phyloP scores from a whole-genome alignment of 2,888 invertebrate species.

The Heliconius ethilla region DNA sequence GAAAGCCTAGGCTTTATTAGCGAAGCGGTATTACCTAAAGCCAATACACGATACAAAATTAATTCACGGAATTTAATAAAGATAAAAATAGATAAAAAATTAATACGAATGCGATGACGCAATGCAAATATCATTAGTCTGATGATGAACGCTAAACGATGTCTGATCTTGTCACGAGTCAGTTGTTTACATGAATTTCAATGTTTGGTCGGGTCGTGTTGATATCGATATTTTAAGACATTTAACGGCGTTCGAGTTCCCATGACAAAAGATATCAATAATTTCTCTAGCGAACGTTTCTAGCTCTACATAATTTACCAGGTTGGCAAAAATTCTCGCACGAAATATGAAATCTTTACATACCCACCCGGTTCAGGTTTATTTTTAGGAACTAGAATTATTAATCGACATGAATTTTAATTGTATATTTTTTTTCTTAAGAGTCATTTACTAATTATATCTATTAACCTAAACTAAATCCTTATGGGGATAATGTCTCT shows the following conservation, averaged over 20 bases:
- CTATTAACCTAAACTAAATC: too few species aligned
- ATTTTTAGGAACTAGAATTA: too few species aligned
- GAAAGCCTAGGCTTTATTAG: slow-evolving; percentile 19
- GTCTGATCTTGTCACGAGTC: slow-evolving; percentile 25
- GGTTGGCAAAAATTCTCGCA: too few species aligned
- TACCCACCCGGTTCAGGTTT: too few species aligned
- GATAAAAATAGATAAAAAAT: slow-evolving; percentile 24
- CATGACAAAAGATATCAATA: too few species aligned
- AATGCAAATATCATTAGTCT: slow-evolving; percentile 28
- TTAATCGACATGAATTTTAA: too few species aligned
- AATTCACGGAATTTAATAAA: slow-evolving; percentile 14
- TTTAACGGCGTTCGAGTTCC: background rate
- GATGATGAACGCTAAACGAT: slow-evolving; percentile 33
- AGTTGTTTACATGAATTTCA: slow-evolving; percentile 32
- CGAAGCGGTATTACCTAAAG: background rate
- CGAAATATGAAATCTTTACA: too few species aligned
- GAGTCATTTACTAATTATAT: too few species aligned
- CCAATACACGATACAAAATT: slow-evolving; percentile 11
- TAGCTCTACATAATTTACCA: too few species aligned
- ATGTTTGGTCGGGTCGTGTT: background rate
- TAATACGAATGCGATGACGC: background rate
- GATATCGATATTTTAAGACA: slow-evolving; percentile 15
- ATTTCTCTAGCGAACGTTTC: too few species aligned
- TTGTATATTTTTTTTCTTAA: too few species aligned
- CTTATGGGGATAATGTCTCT: too few species aligned